These are phyloP conservation scores for Etheostoma nigrum DNA, from an alignment of 2,797 vertebrate genomes.

Conservation along the genomic window DNA sequence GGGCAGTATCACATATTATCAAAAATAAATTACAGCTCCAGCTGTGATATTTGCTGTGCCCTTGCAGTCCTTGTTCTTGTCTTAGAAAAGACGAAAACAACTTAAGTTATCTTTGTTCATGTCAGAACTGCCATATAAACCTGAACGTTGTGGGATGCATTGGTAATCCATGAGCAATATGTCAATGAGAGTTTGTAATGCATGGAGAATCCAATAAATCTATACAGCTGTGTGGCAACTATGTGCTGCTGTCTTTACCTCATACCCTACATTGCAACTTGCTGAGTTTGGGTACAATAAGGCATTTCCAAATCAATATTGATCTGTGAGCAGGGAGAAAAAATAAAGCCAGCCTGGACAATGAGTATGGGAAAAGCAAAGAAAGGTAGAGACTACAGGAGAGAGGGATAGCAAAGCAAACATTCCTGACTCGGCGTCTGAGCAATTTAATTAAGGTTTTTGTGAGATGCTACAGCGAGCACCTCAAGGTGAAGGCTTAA, in stretches of 20 bases:
- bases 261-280: background rate
- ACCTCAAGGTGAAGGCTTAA: slow-evolving; percentile 79
- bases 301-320: slow-evolving; percentile 8
- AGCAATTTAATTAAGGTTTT: slow-evolving; percentile 93
- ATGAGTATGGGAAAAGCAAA: slow-evolving; percentile 82
- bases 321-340: background rate
- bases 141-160: background rate
- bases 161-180: background rate
- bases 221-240: background rate
- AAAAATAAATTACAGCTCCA: background rate
- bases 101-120: background rate
- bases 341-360: slow-evolving; percentile 27
- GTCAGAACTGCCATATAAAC: background rate
- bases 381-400: slow-evolving; percentile 60
- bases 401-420: slow-evolving; percentile 75
- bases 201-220: slow-evolving; percentile 5
- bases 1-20: too few relatives aligned
- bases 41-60: background rate
- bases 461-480: slow-evolving; percentile 74
- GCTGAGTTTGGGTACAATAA: slow-evolving; percentile 8
- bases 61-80: too few relatives aligned
- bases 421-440: slow-evolving; percentile 92
- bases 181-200: background rate
- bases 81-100: background rate
- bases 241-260: background rate